A percentile compares a stretch with the other conserved stretches of the same genome.
phyloP scores from a whole-genome alignment of 2,888 invertebrate genomes.

The Metallyticus violacea region DNA sequence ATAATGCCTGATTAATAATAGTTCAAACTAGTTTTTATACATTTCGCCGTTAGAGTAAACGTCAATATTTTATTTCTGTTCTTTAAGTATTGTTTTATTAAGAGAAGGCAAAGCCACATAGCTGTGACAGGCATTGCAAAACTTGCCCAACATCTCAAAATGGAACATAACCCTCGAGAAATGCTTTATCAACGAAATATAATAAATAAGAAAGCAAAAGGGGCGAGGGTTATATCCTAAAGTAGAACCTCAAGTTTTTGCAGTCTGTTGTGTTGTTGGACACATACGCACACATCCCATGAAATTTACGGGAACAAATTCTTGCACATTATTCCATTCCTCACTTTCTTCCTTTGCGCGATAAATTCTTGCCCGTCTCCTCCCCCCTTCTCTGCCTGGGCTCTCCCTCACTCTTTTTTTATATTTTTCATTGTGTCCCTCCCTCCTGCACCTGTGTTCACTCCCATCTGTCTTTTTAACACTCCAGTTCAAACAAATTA shows the following conservation, averaged over 20 bases:
- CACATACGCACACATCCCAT: background rate
- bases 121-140: no score
- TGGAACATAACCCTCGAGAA: no score
- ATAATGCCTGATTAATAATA: no score
- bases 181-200: no score
- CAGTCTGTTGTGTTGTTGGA: background rate
- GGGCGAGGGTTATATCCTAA: background rate
- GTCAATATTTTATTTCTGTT: no score
- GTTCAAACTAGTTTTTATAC: no score
- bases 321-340: constrained; percentile 25
- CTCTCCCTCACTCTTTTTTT: constrained; percentile 6
- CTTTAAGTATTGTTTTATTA: no score
- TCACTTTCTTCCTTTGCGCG: constrained; percentile 10
- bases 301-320: constrained; percentile 26
- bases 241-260: background rate
- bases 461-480: constrained; percentile 28
- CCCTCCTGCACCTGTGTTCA: constrained; percentile 21
- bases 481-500: constrained; percentile 29
- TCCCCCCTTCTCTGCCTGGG: background rate
- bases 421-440: constrained; percentile 12
- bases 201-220: no score
- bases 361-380: constrained; percentile 12
- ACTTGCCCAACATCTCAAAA: no score
- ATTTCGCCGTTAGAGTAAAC: no score
- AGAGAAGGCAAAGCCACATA: no score